phyloP scores from a whole-genome alignment of 2,797 vertebrate species.

The Otolemur crassicaudatus region DNA sequence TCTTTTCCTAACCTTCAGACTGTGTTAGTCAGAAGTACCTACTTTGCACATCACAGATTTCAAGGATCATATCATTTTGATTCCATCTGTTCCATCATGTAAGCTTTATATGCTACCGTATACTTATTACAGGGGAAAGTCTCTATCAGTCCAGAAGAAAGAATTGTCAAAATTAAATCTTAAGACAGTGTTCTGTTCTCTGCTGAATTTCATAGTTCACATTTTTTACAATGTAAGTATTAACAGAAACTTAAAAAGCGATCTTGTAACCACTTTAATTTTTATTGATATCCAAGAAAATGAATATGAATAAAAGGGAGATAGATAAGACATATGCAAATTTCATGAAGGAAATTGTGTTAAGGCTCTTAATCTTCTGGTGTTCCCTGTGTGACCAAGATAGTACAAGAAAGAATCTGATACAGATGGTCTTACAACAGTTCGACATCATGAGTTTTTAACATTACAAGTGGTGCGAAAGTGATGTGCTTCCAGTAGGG shows the following conservation, averaged over 20 bases:
- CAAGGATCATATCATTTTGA: conserved; percentile 57
- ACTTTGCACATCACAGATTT: conserved; percentile 51
- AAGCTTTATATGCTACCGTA: conserved; percentile 45
- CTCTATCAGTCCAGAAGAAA: conserved; percentile 45
- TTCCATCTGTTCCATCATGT: conserved; percentile 62
- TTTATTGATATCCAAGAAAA: not conserved
- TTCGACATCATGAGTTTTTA: not conserved
- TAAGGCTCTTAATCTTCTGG: not conserved
- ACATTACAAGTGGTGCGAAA: not conserved
- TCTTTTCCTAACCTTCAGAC: conserved; percentile 47
- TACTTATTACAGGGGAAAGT: conserved; percentile 64
- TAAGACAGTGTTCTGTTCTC: conserved; percentile 23
- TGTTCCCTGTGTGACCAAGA: not conserved
- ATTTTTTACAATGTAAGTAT: not conserved
- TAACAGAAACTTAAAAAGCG: not conserved
- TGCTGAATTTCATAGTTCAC: not conserved
- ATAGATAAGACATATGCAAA: not conserved
- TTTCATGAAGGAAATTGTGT: not conserved
- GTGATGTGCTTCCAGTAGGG: not conserved
- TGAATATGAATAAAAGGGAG: not conserved
- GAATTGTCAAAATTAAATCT: conserved; percentile 57
- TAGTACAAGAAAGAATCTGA: not conserved
- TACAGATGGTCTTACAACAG: not conserved
- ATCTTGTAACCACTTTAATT: not conserved
- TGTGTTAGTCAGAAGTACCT: conserved; percentile 29